Percentiles rank a stretch among this genome's conserved stretches.
These are phyloP conservation scores for Odontesthes bonariensis DNA, from an alignment of 2,113 vertebrate genomes.

Conservation along the genomic window DNA sequence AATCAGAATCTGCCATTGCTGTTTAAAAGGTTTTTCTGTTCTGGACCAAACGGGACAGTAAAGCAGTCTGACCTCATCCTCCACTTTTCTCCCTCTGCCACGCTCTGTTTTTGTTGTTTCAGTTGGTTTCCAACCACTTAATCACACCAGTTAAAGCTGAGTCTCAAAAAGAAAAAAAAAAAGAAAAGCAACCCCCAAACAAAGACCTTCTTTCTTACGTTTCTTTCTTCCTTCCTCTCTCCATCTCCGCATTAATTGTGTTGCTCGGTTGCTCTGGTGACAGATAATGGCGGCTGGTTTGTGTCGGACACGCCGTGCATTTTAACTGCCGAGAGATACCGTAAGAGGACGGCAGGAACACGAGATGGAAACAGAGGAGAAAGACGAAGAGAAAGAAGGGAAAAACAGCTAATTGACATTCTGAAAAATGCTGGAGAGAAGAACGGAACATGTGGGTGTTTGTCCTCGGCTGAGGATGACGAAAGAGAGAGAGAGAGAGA, in stretches of 20 bases:
- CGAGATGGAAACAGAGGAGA: neutral
- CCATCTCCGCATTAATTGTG: slow-evolving; percentile 39
- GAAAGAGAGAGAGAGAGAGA: slow-evolving; percentile 5
- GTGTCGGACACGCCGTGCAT: slow-evolving; percentile 58
- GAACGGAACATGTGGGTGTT: slow-evolving; percentile 9
- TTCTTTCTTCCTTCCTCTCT: slow-evolving; percentile 33
- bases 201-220: slow-evolving; percentile 55
- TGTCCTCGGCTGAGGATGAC: slow-evolving; percentile 40
- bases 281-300: slow-evolving; percentile 50
- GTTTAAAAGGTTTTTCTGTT: slow-evolving; percentile 49
- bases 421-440: neutral
- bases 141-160: slow-evolving; percentile 49
- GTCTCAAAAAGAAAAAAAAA: slow-evolving; percentile 18
- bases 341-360: slow-evolving; percentile 13
- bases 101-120: slow-evolving; percentile 68
- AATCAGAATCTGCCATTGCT: slow-evolving; percentile 26
- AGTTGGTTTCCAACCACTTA: slow-evolving; percentile 65
- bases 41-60: slow-evolving; percentile 37
- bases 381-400: neutral
- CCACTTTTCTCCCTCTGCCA: slow-evolving; percentile 33
- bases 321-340: slow-evolving; percentile 54
- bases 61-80: slow-evolving; percentile 65
- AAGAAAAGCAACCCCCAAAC: slow-evolving; percentile 17
- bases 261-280: slow-evolving; percentile 65
- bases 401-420: neutral